Percentiles rank a stretch among this genome's conserved stretches.
Evolutionary conservation across 2,888 invertebrate species (phyloP).

Genomic region (Copidosoma aretas): DNA sequence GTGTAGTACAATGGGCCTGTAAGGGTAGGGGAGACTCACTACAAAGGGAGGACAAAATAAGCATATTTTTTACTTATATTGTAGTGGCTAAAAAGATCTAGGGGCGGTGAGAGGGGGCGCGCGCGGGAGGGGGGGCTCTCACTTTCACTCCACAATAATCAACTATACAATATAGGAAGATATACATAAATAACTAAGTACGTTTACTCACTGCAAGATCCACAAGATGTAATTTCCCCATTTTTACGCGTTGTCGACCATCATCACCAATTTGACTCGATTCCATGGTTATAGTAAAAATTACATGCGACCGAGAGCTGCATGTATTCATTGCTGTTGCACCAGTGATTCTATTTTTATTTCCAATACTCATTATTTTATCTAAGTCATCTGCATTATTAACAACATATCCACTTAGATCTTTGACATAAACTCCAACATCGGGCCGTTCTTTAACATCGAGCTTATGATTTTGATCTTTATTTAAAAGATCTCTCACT

Average conservation of each 20-base stretch:
- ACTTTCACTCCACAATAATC: too few relatives aligned
- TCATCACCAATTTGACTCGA: conserved; percentile 85
- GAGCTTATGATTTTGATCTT: conserved; percentile 83
- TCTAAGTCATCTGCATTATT: conserved; percentile 95
- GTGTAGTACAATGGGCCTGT: too few relatives aligned
- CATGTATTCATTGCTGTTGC: conserved; percentile 98
- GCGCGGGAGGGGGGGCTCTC: too few relatives aligned
- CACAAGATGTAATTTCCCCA: conserved; percentile 96
- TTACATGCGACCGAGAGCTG: conserved; percentile 96
- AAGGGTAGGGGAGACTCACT: too few relatives aligned
- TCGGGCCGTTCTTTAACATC: conserved; percentile 96
- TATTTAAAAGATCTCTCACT: conserved; percentile 91
- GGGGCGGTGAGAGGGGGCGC: too few relatives aligned
- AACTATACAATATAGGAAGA: too few relatives aligned
- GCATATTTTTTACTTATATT: too few relatives aligned
- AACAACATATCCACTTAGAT: conserved; percentile 96
- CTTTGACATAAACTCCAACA: conserved; percentile 97
- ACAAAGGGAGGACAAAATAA: too few relatives aligned
- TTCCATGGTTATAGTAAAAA: conserved; percentile 97
- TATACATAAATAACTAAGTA: too few relatives aligned
- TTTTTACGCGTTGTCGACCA: conserved; percentile 86
- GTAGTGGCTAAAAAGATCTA: too few relatives aligned
- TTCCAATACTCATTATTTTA: conserved; percentile 93
- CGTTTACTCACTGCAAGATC: conserved; percentile 80
- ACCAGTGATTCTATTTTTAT: conserved; percentile 87